Percentiles rank a stretch among this genome's conserved stretches.
Evolutionary conservation across 2,888 invertebrate species (phyloP).

Genomic region (Synanthedon formicaeformis): DNA sequence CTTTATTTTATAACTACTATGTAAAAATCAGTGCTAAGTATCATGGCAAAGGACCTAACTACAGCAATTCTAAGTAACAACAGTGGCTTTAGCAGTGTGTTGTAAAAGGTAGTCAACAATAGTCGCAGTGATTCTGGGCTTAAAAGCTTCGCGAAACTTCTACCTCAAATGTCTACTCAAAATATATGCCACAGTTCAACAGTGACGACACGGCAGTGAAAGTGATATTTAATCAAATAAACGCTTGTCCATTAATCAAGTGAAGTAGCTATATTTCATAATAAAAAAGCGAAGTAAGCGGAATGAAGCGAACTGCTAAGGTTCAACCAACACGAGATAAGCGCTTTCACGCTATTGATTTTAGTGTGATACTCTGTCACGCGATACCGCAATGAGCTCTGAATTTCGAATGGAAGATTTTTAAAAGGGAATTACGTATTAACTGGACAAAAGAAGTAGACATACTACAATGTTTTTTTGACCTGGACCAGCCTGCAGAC

Average conservation of each 20-base stretch:
- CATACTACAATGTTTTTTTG: too few relatives aligned
- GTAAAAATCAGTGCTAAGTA: too few relatives aligned
- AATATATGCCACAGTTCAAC: background rate
- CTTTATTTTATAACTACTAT: too few relatives aligned
- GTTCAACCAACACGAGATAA: slow-evolving; percentile 8
- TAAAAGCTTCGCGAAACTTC: too few relatives aligned
- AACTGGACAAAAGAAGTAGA: too few relatives aligned
- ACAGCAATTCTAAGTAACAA: too few relatives aligned
- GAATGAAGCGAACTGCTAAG: slow-evolving; percentile 7
- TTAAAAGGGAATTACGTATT: too few relatives aligned
- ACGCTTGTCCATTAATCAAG: slow-evolving; percentile 15
- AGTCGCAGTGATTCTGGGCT: too few relatives aligned
- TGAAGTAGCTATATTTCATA: slow-evolving; percentile 3
- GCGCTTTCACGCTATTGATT: slow-evolving; percentile 23
- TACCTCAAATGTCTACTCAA: background rate
- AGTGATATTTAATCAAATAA: slow-evolving; percentile 17
- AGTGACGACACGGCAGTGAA: slow-evolving; percentile 2
- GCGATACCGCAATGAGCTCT: slow-evolving; percentile 22
- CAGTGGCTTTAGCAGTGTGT: too few relatives aligned
- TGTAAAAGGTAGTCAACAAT: too few relatives aligned
- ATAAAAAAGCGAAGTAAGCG: slow-evolving; percentile 9
- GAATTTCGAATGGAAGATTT: background rate
- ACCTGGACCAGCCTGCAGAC: too few relatives aligned
- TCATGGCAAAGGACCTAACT: too few relatives aligned
- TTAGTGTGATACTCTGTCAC: slow-evolving; percentile 27